Evolutionary conservation across 2,888 invertebrate genomes (phyloP).

Genomic region (Neoitamus cyanurus): DNA sequence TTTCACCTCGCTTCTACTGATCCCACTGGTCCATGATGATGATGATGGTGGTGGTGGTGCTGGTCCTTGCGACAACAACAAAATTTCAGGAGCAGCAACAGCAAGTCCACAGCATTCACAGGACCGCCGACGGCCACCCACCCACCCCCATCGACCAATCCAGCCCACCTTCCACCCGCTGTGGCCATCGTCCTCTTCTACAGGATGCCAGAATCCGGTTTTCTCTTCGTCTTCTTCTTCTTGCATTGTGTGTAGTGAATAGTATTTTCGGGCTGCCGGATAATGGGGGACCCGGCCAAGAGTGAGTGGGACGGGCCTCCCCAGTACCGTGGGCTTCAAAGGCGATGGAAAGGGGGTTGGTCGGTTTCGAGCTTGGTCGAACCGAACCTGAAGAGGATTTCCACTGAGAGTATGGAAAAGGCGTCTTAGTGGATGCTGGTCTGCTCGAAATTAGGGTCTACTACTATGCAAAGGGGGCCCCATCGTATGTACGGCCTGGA

Average conservation of each 20-base stretch:
- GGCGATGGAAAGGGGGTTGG: not conserved
- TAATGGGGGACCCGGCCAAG: slow-evolving; percentile 19
- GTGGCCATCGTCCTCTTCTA: slow-evolving; percentile 39
- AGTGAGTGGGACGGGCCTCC: not conserved
- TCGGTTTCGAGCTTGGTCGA: slow-evolving; percentile 46
- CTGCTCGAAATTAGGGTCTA: slow-evolving; percentile 49
- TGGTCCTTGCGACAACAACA: slow-evolving; percentile 22
- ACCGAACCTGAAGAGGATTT: slow-evolving; percentile 46
- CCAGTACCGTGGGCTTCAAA: not conserved
- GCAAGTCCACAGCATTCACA: not conserved
- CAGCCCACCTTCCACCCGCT: not conserved
- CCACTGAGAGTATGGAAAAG: slow-evolving; percentile 46
- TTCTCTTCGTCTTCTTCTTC: slow-evolving; percentile 34
- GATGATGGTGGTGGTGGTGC: not conserved
- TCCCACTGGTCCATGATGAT: not conserved
- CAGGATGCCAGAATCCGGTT: slow-evolving; percentile 43
- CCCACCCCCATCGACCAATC: not conserved
- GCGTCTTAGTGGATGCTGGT: slow-evolving; percentile 51
- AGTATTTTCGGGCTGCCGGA: slow-evolving; percentile 39
- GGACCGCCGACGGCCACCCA: not conserved
- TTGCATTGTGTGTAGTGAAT: slow-evolving; percentile 43
- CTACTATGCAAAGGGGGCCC: slow-evolving; percentile 50
- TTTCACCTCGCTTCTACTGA: slow-evolving; percentile 7
- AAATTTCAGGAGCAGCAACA: slow-evolving; percentile 11
- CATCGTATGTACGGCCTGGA: slow-evolving; percentile 3